These are phyloP conservation scores for Drosophila kurseongensis DNA, from an alignment of 1,140 invertebrate genomes.

Conservation along the genomic window DNA sequence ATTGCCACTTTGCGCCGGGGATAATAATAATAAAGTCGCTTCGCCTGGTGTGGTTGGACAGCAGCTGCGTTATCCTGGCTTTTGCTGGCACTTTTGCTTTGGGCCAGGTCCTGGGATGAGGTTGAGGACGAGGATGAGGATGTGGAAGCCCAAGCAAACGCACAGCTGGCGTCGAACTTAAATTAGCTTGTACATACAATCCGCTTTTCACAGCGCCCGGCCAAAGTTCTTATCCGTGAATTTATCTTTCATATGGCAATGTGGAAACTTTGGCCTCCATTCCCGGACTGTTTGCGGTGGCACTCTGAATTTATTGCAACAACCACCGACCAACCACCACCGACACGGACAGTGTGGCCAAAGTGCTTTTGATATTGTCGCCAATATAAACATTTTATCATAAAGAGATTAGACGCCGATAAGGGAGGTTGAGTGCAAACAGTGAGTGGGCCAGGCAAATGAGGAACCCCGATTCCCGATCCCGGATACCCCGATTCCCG, in stretches of 20 bases:
- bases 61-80: conserved; percentile 46
- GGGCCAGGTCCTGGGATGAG: conserved; percentile 4
- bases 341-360: conserved; percentile 19
- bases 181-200: conserved; percentile 81
- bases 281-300: conserved; percentile 47
- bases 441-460: conserved; percentile 18
- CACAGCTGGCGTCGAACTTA: conserved; percentile 80
- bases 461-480: conserved; percentile 18
- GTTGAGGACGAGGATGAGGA: conserved; percentile 4
- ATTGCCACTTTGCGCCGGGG: conserved; percentile 66
- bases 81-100: conserved; percentile 20
- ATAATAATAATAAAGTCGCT: conserved; percentile 81
- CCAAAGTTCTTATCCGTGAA: conserved; percentile 79
- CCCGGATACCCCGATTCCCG: neutral
- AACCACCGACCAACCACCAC: conserved; percentile 29
- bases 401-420: conserved; percentile 82
- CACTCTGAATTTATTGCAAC: conserved; percentile 74
- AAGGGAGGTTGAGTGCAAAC: conserved; percentile 53
- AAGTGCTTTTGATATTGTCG: conserved; percentile 67
- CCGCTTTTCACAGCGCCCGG: conserved; percentile 65
- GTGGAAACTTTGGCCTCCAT: conserved; percentile 59
- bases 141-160: conserved; percentile 24
- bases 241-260: conserved; percentile 80
- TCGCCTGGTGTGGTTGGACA: conserved; percentile 49
- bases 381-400: conserved; percentile 82